Conservation (phyloP, 2,113 vertebrate genomes). For the Chlamydotis undulata region DNA sequence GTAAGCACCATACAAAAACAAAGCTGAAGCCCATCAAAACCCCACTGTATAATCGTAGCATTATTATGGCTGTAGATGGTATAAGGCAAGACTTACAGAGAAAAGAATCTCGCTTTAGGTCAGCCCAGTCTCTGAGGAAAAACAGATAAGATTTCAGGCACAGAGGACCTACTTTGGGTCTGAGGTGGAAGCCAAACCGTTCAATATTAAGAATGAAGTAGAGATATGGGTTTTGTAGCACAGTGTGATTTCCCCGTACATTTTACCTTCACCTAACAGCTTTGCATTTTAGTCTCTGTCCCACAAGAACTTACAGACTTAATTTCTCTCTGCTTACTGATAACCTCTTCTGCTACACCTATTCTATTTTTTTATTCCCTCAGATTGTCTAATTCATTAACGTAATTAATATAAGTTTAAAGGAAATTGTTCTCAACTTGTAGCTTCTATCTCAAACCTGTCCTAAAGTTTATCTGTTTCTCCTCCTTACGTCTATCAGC, state of each 20-base stretch:
- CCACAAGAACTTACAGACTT: not conserved
- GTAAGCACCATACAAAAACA: not conserved
- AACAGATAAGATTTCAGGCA: not conserved
- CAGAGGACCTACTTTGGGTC: not conserved
- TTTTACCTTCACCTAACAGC: not conserved
- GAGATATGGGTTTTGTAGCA: not conserved
- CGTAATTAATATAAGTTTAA: not conserved
- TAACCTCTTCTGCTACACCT: not conserved
- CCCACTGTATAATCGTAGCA: not conserved
- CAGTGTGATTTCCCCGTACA: not conserved
- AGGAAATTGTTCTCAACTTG: not conserved
- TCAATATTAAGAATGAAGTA: not conserved
- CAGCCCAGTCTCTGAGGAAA: not conserved
- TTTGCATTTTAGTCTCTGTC: not conserved
- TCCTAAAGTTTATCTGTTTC: not conserved
- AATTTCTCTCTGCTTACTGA: not conserved
- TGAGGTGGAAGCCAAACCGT: not conserved
- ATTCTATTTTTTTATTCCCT: not conserved
- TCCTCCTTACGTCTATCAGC: not conserved
- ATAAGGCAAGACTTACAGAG: not conserved
- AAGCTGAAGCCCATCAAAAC: not conserved
- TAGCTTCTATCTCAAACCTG: not conserved
- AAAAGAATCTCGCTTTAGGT: not conserved
- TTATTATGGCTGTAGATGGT: not conserved
- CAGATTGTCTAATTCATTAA: not conserved